Conservation (phyloP, 30 jellyfish, hydroid and myxozoan species). For the Phacellophora camtschatica region DNA sequence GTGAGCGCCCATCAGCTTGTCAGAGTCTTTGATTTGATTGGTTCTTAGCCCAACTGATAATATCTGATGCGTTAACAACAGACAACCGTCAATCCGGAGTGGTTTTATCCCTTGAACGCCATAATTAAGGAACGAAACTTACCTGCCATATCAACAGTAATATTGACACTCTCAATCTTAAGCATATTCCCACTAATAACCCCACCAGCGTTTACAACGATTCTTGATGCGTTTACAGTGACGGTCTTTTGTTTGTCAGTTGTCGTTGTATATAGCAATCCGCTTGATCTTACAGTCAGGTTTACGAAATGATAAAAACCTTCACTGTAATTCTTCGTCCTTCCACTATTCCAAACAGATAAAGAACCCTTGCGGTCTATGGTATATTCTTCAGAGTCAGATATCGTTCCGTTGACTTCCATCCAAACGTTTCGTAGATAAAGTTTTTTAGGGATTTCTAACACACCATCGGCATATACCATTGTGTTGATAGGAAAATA, state of each 20-base stretch:
- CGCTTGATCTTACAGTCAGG: constrained; percentile 50
- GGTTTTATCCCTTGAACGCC: neutral
- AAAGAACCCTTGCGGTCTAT: constrained; percentile 46
- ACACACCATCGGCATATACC: constrained; percentile 39
- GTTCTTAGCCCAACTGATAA: no score
- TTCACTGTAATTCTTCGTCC: constrained; percentile 1
- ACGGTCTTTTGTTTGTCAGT: neutral
- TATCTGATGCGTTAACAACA: neutral
- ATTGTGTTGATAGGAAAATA: constrained; percentile 51
- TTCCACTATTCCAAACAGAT: constrained; percentile 54
- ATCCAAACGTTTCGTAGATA: constrained; percentile 58
- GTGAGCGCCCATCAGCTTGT: no score
- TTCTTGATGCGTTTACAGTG: constrained; percentile 3
- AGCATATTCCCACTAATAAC: constrained; percentile 38
- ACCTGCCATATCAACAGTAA: constrained; percentile 71
- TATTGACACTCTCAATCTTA: constrained; percentile 25
- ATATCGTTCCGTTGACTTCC: constrained; percentile 69
- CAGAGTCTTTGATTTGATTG: no score
- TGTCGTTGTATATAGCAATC: constrained; percentile 32
- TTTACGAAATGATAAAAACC: constrained; percentile 40
- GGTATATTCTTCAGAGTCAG: constrained; percentile 45
- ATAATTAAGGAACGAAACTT: neutral
- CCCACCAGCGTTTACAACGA: constrained; percentile 61
- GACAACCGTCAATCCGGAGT: neutral
- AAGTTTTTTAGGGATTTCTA: constrained; percentile 48